Evolutionary conservation across 2,797 vertebrate species (phyloP), one percentile per base, ranked within the genome.

Genomic region (Rhyacichthys aspro): DNA sequence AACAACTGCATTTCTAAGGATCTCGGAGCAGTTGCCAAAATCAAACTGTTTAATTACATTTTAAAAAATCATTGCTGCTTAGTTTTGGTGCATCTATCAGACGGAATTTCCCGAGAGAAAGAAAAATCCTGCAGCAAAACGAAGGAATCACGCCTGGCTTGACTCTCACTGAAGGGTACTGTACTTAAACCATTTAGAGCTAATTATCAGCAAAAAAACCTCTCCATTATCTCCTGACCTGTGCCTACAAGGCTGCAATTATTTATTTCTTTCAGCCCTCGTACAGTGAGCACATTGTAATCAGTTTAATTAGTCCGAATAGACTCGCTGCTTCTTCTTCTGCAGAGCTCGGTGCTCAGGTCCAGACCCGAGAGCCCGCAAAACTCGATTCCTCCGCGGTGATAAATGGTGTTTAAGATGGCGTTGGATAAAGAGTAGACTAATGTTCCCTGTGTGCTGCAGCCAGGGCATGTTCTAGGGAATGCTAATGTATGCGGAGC

Each of bases 401-500:
- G 81, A 86, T 82, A 77, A 85, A 90, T 84, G 66, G 55, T 74
- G 64, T 74, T 83, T 71, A 65, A 76, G 73, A 85, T 79, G 19
- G 62, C 76, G 64, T 66, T 73, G 70, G 65, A 78, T 79, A 76
- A 82, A 78, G 56, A 83, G 64, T 14, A 63, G 70, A 70, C 46
- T 75, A 81, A 87, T 82, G 61, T 59, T 78, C 49, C 19, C 63
- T 62, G 60, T 63, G 46, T 67, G 57, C 39, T 17, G 56, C 47
- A 69, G 52, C 61, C n/a, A 7, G 62, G 45, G 57, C 55, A 59
- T 39, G 57, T 76, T 67, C 72, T 74, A 77, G 61, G 70, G 70
- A 82, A 86, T 81, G 84, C 84, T 86, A 89, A 91, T 88, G 67
- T 88, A 89, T 89, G 74, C 80, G 55, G 55, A 50, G 43, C 43